Base-by-base conservation (phyloP, 2,888 invertebrate species). In the Trichogramma evanescens region DNA sequence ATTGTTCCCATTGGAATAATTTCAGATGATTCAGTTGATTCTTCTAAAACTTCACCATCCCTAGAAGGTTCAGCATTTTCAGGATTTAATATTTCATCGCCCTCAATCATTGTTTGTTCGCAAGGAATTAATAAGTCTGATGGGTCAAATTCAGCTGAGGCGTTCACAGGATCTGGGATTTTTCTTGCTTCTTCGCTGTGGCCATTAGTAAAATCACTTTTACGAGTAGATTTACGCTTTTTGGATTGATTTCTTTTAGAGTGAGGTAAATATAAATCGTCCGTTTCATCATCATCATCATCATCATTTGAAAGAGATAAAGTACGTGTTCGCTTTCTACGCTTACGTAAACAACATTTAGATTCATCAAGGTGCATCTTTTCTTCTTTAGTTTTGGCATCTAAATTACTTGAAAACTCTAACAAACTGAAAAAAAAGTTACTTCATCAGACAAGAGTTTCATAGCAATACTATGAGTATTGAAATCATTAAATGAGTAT, bases 331-430 rank as follows among this genome's bases (percentile, higher is more conserved):
- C 68, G 66, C 40, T 68, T 67, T 51, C 74, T 72, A 0, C 70
- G 68, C 10, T 69, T 73, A 4, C 74, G 71, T 3, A 70, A 67
- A 65, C 78, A 78, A 62, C 78, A 78, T 2, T 69, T 69, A 4
- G 74, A 65, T 48, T 77, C 77, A 26, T 78, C 78, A 3, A 72
- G 59, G 57, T 71, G 69, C 74, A 77, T 73, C 58, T 72, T 78
- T 4, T 69, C 68, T 4, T 72, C 70, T 8, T 73, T 58, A 13
- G 76, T 73, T 5, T 68, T 65, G 1, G 67, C 58, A 1, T 64
- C 56, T 67, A 76, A 68, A 4, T 63, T 67, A 7, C 62, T 66
- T 50, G 72, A 71, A 9, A 66, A 66, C 59, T 72, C 68, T 7
- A 77, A 58, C 68, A 74, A 68, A 63, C 76, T 75, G 13, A 26